phyloP scores from a whole-genome alignment of 2,888 invertebrate genomes.

The Tiphia femorata region DNA sequence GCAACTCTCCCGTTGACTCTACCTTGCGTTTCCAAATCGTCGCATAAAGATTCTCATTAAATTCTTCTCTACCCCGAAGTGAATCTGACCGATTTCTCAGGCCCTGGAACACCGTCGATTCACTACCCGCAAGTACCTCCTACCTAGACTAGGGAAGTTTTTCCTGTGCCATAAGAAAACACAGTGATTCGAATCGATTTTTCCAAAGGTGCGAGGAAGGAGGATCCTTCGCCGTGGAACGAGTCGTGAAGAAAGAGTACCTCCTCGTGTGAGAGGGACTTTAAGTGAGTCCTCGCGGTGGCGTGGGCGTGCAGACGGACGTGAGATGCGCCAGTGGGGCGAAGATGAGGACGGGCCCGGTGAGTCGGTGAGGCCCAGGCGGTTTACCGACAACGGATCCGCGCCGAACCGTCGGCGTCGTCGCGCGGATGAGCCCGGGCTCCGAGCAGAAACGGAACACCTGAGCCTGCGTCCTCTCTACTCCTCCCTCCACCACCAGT shows the following conservation, averaged over 20 bases:
- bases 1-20: too few relatives aligned
- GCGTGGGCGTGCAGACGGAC: constrained; percentile 54
- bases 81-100: too few relatives aligned
- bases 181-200: neutral
- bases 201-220: neutral
- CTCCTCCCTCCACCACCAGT: constrained; percentile 23
- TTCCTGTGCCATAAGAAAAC: neutral
- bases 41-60: too few relatives aligned
- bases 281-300: constrained; percentile 36
- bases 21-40: too few relatives aligned
- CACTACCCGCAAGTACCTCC: too few relatives aligned
- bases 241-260: neutral
- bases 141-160: too few relatives aligned
- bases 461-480: constrained; percentile 53
- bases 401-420: constrained; percentile 41
- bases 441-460: constrained; percentile 56
- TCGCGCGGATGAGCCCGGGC: constrained; percentile 36
- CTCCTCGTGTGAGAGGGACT: constrained; percentile 35
- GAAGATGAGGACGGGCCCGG: constrained; percentile 42
- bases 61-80: too few relatives aligned
- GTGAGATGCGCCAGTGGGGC: constrained; percentile 43
- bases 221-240: neutral
- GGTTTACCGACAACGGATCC: constrained; percentile 47
- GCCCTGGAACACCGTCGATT: too few relatives aligned
- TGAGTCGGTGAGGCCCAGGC: too few relatives aligned